Conservation (phyloP, 2,797 vertebrate genomes). For the Manis crassicaudata region DNA sequence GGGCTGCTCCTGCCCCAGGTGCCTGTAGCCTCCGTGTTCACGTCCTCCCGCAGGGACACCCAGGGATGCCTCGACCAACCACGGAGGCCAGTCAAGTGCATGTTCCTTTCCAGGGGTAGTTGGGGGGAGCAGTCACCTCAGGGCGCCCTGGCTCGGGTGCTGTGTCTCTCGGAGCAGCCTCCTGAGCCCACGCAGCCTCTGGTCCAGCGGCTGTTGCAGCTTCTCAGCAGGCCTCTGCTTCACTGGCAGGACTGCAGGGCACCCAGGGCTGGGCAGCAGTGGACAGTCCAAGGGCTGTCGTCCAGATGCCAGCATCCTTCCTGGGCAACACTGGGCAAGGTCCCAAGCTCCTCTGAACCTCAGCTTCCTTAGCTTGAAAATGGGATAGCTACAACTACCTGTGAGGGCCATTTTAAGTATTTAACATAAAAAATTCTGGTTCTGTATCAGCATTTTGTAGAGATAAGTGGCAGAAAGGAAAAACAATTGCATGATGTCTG, state of each 20-base stretch:
- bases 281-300: neutral
- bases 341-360: neutral
- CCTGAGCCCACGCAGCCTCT: neutral
- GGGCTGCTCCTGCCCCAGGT: neutral
- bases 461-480: neutral
- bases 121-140: neutral
- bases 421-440: neutral
- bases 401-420: neutral
- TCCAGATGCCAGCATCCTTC: neutral
- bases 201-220: neutral
- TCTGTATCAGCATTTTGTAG: neutral
- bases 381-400: neutral
- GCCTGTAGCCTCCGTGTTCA: too few species aligned
- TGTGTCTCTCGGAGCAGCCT: neutral
- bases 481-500: neutral
- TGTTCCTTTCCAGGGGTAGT: neutral
- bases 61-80: neutral
- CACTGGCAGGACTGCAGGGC: neutral
- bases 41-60: neutral
- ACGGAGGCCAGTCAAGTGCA: neutral
- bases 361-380: neutral
- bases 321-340: neutral
- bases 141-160: neutral
- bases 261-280: rapidly evolving
- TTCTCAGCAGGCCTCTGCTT: neutral